phyloP scores from a whole-genome alignment of 1,140 invertebrate genomes.

The Drosophila cardini region DNA sequence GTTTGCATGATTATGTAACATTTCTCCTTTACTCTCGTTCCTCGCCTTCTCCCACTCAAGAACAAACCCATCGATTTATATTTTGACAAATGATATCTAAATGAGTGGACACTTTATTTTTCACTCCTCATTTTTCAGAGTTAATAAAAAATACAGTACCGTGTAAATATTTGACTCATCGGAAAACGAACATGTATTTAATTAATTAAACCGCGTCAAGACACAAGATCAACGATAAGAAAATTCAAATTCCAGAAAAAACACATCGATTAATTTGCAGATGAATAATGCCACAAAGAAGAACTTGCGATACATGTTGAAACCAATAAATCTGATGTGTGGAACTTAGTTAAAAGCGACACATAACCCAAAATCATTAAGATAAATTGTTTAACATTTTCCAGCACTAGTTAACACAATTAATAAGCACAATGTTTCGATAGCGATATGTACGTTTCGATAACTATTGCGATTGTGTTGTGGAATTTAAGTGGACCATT shows the following conservation, averaged over 20 bases:
- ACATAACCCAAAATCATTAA: not conserved
- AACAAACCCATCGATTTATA: slow-evolving; percentile 70
- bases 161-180: slow-evolving; percentile 53
- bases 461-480: not conserved
- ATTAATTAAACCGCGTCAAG: slow-evolving; percentile 77
- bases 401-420: too few relatives aligned
- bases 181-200: slow-evolving; percentile 56
- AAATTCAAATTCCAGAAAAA: slow-evolving; percentile 8
- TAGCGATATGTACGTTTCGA: not conserved
- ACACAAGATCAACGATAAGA: slow-evolving; percentile 52
- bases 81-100: slow-evolving; percentile 80
- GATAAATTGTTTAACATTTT: too few relatives aligned
- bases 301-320: not conserved
- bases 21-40: slow-evolving; percentile 48
- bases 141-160: slow-evolving; percentile 52
- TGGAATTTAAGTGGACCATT: too few relatives aligned
- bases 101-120: slow-evolving; percentile 76
- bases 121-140: slow-evolving; percentile 16
- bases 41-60: slow-evolving; percentile 28
- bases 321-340: not conserved
- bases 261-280: slow-evolving; percentile 28
- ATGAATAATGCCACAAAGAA: slow-evolving; percentile 32
- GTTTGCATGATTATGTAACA: slow-evolving; percentile 76
- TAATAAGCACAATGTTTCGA: too few relatives aligned
- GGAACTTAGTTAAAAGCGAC: not conserved